Percentiles rank a stretch among this genome's conserved stretches.
These are phyloP conservation scores for Siniperca knerii DNA, from an alignment of 2,113 vertebrate species.

Conservation along the genomic window DNA sequence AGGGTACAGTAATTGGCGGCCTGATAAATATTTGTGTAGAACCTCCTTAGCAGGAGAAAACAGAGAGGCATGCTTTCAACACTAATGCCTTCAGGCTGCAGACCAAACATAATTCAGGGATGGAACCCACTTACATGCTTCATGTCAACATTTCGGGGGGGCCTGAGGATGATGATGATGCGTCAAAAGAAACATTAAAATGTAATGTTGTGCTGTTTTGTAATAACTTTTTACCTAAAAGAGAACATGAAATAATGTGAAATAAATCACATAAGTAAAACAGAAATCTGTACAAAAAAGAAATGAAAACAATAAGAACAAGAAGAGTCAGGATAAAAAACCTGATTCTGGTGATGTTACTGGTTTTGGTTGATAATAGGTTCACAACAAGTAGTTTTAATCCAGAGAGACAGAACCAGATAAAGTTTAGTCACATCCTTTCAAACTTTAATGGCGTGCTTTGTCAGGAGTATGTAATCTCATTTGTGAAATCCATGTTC, in stretches of 20 bases:
- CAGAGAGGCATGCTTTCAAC: slow-evolving; percentile 58
- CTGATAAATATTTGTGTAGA: slow-evolving; percentile 80
- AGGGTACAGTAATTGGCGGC: slow-evolving; percentile 64
- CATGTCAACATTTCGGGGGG: slow-evolving; percentile 49
- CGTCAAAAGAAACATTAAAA: slow-evolving; percentile 40
- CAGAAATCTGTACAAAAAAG: neutral
- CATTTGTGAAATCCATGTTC: slow-evolving; percentile 52
- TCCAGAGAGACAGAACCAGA: slow-evolving; percentile 8
- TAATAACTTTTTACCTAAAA: slow-evolving; percentile 20
- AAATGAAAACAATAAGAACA: neutral
- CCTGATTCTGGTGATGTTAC: neutral
- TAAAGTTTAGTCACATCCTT: slow-evolving; percentile 13
- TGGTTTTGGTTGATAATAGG: neutral
- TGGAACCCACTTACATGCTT: slow-evolving; percentile 52
- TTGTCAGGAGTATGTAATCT: slow-evolving; percentile 41
- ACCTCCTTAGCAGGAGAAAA: slow-evolving; percentile 61
- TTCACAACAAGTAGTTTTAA: neutral
- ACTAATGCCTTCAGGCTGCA: slow-evolving; percentile 62
- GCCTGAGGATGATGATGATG: slow-evolving; percentile 18
- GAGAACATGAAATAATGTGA: neutral
- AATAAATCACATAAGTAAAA: neutral
- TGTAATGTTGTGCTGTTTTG: slow-evolving; percentile 12
- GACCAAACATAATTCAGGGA: slow-evolving; percentile 61
- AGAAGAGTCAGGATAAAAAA: neutral
- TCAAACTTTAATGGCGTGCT: slow-evolving; percentile 2